These are phyloP conservation scores for Nothura maculosa DNA, from an alignment of 2,797 vertebrate genomes.

Conservation along the genomic window DNA sequence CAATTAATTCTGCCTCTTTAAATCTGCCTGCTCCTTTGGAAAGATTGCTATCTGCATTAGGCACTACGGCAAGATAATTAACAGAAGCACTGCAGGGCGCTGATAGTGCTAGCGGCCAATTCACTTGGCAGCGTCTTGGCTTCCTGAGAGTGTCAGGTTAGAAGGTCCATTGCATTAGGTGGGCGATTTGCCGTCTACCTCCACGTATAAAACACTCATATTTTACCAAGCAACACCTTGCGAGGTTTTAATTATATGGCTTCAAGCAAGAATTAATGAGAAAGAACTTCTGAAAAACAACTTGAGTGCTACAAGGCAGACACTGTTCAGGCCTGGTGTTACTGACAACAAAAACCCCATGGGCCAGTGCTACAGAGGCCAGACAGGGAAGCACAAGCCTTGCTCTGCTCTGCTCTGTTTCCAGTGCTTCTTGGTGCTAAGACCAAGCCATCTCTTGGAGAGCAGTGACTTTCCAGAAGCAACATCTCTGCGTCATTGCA, in stretches of 20 bases:
- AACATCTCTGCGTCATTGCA: not conserved
- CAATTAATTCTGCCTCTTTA: slow-evolving; percentile 83
- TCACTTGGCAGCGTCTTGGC: slow-evolving; percentile 23
- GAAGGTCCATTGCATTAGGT: slow-evolving; percentile 18
- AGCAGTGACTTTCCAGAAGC: not conserved
- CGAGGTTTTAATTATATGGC: slow-evolving; percentile 34
- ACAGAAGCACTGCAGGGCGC: slow-evolving; percentile 67
- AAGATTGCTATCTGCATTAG: slow-evolving; percentile 74
- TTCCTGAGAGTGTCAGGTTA: slow-evolving; percentile 28
- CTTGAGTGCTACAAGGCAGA: not conserved
- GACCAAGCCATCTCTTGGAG: not conserved
- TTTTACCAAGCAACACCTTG: slow-evolving; percentile 19
- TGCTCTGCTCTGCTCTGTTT: not conserved
- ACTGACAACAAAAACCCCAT: not conserved
- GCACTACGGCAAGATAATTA: slow-evolving; percentile 76
- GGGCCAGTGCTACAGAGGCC: not conserved
- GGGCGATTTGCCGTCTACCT: not conserved
- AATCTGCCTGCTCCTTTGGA: slow-evolving; percentile 75
- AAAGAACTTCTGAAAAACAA: slow-evolving; percentile 35
- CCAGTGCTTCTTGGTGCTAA: not conserved
- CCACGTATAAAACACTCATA: slow-evolving; percentile 28
- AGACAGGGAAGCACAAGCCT: not conserved
- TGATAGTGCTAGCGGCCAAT: slow-evolving; percentile 55
- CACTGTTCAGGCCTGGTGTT: not conserved
- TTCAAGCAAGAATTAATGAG: slow-evolving; percentile 52